Conservation (phyloP, 2,888 invertebrate genomes). For the Ischnura elegans region DNA sequence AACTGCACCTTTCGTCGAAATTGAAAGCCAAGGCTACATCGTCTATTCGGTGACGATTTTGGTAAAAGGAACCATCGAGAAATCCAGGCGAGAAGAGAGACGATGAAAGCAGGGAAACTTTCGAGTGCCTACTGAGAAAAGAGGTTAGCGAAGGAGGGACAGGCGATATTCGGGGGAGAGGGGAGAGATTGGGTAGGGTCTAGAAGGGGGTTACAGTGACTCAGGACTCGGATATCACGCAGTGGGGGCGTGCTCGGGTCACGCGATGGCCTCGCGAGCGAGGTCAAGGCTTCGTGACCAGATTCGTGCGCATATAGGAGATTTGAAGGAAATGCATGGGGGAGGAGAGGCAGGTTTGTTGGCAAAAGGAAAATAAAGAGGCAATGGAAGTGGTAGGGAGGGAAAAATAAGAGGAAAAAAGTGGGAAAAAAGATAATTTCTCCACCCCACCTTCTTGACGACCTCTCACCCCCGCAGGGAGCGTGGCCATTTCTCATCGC, state of each 20-base stretch:
- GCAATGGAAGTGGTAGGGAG: background rate
- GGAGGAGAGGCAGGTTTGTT: too few relatives aligned
- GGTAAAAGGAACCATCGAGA: too few relatives aligned
- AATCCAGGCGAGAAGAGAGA: too few relatives aligned
- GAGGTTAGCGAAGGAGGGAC: too few relatives aligned
- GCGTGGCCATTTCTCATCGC: background rate
- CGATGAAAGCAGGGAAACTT: too few relatives aligned
- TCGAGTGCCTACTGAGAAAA: too few relatives aligned
- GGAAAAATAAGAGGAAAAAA: background rate
- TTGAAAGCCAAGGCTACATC: too few relatives aligned
- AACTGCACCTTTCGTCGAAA: too few relatives aligned
- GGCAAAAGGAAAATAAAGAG: too few relatives aligned
- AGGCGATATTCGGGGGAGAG: too few relatives aligned
- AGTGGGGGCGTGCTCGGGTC: constrained; percentile 6
- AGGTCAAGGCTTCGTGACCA: constrained; percentile 49
- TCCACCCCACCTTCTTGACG: background rate
- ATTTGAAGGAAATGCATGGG: background rate
- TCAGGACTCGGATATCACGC: constrained; percentile 16
- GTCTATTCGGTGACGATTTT: too few relatives aligned
- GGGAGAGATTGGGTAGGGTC: background rate
- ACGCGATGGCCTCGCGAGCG: background rate
- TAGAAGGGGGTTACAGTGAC: background rate
- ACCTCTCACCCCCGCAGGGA: background rate
- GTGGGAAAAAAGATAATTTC: too few relatives aligned
- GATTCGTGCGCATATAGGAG: background rate